phyloP scores from a whole-genome alignment of 30 jellyfish, hydroid and myxozoan genomes.

The Aurelia sp. region DNA sequence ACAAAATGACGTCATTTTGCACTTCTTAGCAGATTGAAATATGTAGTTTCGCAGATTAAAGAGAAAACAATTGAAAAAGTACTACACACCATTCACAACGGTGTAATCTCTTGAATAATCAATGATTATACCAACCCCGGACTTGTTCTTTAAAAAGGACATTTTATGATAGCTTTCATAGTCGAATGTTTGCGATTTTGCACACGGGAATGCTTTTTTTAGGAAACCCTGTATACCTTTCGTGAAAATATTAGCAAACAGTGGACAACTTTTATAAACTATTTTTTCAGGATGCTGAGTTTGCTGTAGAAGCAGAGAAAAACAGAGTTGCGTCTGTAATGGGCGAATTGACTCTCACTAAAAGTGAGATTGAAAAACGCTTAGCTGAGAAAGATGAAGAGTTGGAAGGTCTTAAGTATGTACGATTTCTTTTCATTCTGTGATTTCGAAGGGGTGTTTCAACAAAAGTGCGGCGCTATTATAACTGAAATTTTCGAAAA shows the following conservation, averaged over 20 bases:
- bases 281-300: slow-evolving; percentile 62
- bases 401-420: slow-evolving; percentile 47
- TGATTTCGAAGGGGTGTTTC: no score
- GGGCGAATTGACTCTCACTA: slow-evolving; percentile 48
- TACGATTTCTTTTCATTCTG: neutral
- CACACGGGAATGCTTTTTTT: neutral
- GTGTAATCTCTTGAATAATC: no score
- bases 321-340: slow-evolving; percentile 45
- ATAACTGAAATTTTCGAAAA: no score
- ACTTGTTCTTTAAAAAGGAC: neutral
- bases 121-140: no score
- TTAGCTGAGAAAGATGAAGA: slow-evolving; percentile 77
- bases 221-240: neutral
- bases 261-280: neutral
- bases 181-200: neutral
- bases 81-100: no score
- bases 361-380: slow-evolving; percentile 39
- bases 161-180: neutral
- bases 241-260: no score
- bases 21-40: no score
- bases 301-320: slow-evolving; percentile 63
- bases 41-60: no score
- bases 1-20: no score
- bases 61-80: no score
- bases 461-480: no score